Evolutionary conservation across 1,140 invertebrate species (phyloP).

Genomic region (Leptinotarsa lineolata): DNA sequence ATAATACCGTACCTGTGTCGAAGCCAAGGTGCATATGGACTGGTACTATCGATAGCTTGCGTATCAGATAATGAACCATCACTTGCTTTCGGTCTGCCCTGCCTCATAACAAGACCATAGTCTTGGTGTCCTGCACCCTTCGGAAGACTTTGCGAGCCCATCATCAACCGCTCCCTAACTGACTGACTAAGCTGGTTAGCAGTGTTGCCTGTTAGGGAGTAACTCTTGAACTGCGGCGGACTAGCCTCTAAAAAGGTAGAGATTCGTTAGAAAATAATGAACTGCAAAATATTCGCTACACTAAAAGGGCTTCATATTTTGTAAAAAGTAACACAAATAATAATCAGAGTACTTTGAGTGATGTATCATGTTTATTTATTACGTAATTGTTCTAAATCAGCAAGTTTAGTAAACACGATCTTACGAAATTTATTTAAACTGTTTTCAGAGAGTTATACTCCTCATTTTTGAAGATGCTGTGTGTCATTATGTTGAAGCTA

Average conservation of each 20-base stretch:
- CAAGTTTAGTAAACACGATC: too few species aligned
- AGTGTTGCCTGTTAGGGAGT: constrained; percentile 78
- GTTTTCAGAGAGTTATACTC: too few species aligned
- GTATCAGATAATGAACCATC: constrained; percentile 82
- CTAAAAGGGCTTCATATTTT: too few species aligned
- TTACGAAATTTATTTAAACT: too few species aligned
- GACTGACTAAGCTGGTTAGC: constrained; percentile 83
- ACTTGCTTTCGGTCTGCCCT: constrained; percentile 65
- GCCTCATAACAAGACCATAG: constrained; percentile 54
- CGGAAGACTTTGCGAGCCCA: constrained; percentile 78
- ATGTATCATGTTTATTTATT: too few species aligned
- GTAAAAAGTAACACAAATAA: too few species aligned
- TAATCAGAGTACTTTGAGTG: too few species aligned
- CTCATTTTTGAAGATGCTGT: too few species aligned
- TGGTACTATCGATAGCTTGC: constrained; percentile 69
- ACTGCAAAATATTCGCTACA: too few species aligned
- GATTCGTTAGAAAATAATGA: too few species aligned
- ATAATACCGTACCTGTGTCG: constrained; percentile 63
- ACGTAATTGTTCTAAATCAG: too few species aligned
- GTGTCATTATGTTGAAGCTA: too few species aligned
- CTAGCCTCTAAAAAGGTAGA: constrained; percentile 40
- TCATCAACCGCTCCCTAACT: constrained; percentile 76
- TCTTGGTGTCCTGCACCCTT: constrained; percentile 70
- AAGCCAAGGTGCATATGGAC: constrained; percentile 71
- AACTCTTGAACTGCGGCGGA: constrained; percentile 70